A percentile compares a stretch with the other conserved stretches of the same genome.
phyloP scores from a whole-genome alignment of 2,113 vertebrate species.

The Carollia perspicillata region DNA sequence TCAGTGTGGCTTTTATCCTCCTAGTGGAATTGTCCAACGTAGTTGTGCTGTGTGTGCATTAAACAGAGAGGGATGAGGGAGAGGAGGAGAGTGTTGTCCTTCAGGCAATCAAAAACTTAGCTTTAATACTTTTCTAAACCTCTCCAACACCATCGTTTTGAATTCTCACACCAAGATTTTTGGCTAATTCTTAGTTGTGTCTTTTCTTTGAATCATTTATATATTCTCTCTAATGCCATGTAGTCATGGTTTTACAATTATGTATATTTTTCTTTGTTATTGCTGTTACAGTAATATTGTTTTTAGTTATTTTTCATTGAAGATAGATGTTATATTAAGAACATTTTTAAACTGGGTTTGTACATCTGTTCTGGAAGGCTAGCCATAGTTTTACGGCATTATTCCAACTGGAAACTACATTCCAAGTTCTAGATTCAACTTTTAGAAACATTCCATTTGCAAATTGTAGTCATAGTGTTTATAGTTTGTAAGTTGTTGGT shows the following conservation, averaged over 20 bases:
- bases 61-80: not conserved
- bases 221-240: not conserved
- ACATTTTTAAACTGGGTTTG: not conserved
- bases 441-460: slow-evolving; percentile 22
- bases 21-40: not conserved
- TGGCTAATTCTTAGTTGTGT: not conserved
- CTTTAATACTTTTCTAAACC: not conserved
- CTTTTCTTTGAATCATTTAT: not conserved
- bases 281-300: not conserved
- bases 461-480: not conserved
- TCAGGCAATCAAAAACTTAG: not conserved
- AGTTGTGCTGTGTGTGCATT: not conserved
- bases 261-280: not conserved
- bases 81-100: not conserved
- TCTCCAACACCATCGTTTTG: not conserved
- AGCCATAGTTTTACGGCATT: not conserved
- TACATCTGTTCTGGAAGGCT: not conserved
- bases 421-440: not conserved
- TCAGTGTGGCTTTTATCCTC: not conserved
- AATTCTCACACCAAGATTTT: not conserved
- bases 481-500: slow-evolving; percentile 47
- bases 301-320: slow-evolving; percentile 18
- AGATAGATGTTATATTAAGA: not conserved
- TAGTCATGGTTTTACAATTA: not conserved
- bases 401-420: not conserved